Conservation (phyloP, 2,888 invertebrate species). For the Eupithecia abbreviata region DNA sequence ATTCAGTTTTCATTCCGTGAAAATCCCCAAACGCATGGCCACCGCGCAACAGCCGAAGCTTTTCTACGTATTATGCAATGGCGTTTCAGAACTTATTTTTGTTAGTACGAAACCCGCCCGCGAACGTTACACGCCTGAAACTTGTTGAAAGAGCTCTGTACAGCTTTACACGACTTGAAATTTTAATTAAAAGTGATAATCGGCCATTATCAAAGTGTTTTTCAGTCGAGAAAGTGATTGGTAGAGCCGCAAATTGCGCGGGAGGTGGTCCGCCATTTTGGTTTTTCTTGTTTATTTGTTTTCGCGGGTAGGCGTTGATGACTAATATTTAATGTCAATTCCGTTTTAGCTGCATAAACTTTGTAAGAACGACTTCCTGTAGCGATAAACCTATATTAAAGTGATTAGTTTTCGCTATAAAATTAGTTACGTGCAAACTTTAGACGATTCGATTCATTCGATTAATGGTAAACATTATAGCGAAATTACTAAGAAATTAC, state of each 20-base stretch:
- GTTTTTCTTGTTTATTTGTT: slow-evolving; percentile 59
- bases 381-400: slow-evolving; percentile 1
- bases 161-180: slow-evolving; percentile 31
- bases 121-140: slow-evolving; percentile 58
- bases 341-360: slow-evolving; percentile 19
- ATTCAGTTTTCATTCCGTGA: slow-evolving; percentile 43
- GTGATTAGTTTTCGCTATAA: slow-evolving; percentile 21
- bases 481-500: slow-evolving; percentile 14
- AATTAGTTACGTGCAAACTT: slow-evolving; percentile 22
- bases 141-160: slow-evolving; percentile 37
- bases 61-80: slow-evolving; percentile 80
- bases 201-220: slow-evolving; percentile 13
- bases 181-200: slow-evolving; percentile 41
- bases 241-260: slow-evolving; percentile 38
- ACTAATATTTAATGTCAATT: slow-evolving; percentile 45
- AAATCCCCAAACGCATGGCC: slow-evolving; percentile 50
- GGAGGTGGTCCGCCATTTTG: slow-evolving; percentile 55
- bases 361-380: slow-evolving; percentile 17
- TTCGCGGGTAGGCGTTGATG: slow-evolving; percentile 51
- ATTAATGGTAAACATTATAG: slow-evolving; percentile 14
- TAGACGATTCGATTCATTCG: slow-evolving; percentile 19
- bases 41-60: slow-evolving; percentile 65
- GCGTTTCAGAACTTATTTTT: slow-evolving; percentile 76
- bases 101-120: slow-evolving; percentile 71
- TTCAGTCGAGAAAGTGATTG: slow-evolving; percentile 4